Evolutionary conservation across 1,140 invertebrate genomes (phyloP), one percentile per base, ranked within the genome.

Genomic region (Drosophila pallidifrons): DNA sequence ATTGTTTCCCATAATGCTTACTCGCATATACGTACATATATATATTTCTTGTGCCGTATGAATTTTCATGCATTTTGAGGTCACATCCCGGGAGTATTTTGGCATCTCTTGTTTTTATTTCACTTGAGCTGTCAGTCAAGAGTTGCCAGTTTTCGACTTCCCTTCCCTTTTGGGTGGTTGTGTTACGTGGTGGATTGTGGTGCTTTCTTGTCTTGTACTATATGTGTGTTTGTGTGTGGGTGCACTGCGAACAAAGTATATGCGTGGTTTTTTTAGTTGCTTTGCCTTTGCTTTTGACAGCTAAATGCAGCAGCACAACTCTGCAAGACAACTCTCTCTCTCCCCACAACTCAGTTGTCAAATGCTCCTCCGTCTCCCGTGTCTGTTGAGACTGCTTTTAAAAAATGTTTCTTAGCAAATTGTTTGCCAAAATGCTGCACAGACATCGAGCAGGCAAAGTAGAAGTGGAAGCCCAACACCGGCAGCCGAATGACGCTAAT

Each of bases 361-460:
- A 88, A 89, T 88, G 67, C 63, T 82, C 57, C 83, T 82, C 76
- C 67, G 51, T 46, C 68, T 10, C 51, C 13, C 32, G 10, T 47
- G 16, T 10, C 20, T 28, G n/a, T 7, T 16, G 30, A 10, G 55
- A 46, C 35, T 60, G 80, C 81, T 88, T 83, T 55, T 88, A 78
- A 82, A 88, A 83, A 89, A 88, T 82, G 67, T 88, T 88, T 83
- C 87, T 83, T 78, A 83, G 80, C 83, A 88, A 88, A 89, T 89
- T 89, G 83, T 83, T 88, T 77, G 83, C 85, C 80, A 83, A 88
- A 88, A 89, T 73, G 77, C 83, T 69, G 64, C 70, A 59, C 69
- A 77, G 75, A 76, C 78, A 73, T 67, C 51, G 68, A 76, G 74
- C 58, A 57, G 58, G 68, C 11, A 47, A 58, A 61, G 54, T 45